Base-by-base conservation (phyloP, 2,113 vertebrate species). In the Melanerpes aurifrons region DNA sequence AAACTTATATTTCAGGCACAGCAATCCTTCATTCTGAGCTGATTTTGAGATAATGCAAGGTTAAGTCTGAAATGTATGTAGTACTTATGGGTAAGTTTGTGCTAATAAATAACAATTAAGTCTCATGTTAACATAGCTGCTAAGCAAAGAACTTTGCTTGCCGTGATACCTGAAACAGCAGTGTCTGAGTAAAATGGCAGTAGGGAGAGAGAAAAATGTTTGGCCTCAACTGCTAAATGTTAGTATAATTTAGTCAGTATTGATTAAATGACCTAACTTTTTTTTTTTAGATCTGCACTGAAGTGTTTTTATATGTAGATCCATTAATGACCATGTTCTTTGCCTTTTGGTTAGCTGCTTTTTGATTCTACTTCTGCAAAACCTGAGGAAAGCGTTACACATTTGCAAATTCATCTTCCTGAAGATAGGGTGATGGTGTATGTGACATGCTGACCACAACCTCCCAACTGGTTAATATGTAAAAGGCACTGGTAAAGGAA, bases 291-390 rank as follows among this genome's bases (percentile, higher is more conserved):
- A 58, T 77, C 28, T 94, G 28, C 74, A 73, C 29, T 73, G 47
- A 71, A 89, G 32, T 74, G 37, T 82, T 75, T 82, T 89, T 57
- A 72, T 85, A 20, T 64, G 37, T 81, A 50, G 45, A 68, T 86
- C 54, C 69, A 70, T 74, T 90, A 89, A 50, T 94, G 90, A 84
- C 73, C 29, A 10, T 19, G 22, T 45, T 82, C 48, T 91, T 83
- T 83, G 72, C 64, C 68, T 76, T 93, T 94, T 90, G 94, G 79
- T 40, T 93, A 81, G 48, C 67, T 94, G 79, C 86, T 93, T 95
- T 96, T 94, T 96, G 15, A 87, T 68, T 96, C 31, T 91, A 96
- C 96, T 97, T 97, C 96, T 95, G 92, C 96, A 96, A 96, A 97
- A 94, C 45, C 89, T 95, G 56, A 91, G 94, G 91, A 87, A 97